Conservation (phyloP, 2,113 vertebrate species). For the Sisor rabdophorus region DNA sequence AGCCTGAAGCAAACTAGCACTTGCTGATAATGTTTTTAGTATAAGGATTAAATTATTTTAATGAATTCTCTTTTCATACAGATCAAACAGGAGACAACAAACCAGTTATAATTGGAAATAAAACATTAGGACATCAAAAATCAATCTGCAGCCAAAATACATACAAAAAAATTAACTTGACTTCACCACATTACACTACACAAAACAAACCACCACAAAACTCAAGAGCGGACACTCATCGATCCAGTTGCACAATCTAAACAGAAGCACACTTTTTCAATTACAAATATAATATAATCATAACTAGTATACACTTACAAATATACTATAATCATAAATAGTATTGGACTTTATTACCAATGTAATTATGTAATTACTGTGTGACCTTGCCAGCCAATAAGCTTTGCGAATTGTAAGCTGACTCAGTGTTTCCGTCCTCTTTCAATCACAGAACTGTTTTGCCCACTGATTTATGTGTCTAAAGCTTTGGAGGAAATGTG, state of each 20-base stretch:
- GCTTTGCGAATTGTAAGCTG: background rate
- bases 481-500: constrained; percentile 37
- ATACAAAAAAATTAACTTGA: no score
- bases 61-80: no score
- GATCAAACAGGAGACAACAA: no score
- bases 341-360: background rate
- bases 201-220: background rate
- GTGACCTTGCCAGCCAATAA: background rate
- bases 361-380: background rate
- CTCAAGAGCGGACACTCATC: background rate
- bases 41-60: no score
- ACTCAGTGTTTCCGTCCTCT: constrained; percentile 6
- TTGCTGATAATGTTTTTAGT: no score
- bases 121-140: no score
- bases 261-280: background rate
- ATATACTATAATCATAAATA: no score
- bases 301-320: background rate
- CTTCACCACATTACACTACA: no score
- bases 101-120: no score
- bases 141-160: no score
- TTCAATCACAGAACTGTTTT: constrained; percentile 23
- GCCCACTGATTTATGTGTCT: constrained; percentile 42
- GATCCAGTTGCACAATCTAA: background rate
- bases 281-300: background rate
- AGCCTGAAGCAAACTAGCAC: no score